Evolutionary conservation across 2,113 vertebrate genomes (phyloP).

Genomic region (Gadus chalcogrammus): DNA sequence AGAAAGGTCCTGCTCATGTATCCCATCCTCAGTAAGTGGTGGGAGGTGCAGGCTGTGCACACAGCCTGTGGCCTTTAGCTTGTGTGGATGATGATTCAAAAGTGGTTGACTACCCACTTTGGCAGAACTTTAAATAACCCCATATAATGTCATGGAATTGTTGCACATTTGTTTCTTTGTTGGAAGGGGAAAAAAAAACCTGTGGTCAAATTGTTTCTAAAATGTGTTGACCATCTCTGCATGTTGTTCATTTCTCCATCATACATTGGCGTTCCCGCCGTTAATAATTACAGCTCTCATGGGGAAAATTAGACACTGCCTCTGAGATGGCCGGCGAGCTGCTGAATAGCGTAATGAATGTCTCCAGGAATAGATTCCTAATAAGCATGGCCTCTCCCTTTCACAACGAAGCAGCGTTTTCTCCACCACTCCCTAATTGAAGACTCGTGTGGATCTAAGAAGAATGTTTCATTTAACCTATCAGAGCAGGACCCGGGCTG

Average conservation of each 20-base stretch:
- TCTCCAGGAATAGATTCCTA: slow-evolving; percentile 67
- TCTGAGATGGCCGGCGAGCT: slow-evolving; percentile 65
- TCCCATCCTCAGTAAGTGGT: slow-evolving; percentile 91
- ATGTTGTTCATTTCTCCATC: slow-evolving; percentile 59
- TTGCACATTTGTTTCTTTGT: too few species aligned
- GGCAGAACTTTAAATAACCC: slow-evolving; percentile 32
- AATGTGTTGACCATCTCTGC: slow-evolving; percentile 60
- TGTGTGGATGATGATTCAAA: slow-evolving; percentile 19
- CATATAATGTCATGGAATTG: slow-evolving; percentile 6
- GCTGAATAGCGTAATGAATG: slow-evolving; percentile 69
- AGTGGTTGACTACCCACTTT: slow-evolving; percentile 1
- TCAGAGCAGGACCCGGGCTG: slow-evolving; percentile 15
- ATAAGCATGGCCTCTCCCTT: slow-evolving; percentile 52
- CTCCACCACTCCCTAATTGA: slow-evolving; percentile 12
- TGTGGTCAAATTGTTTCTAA: too few species aligned
- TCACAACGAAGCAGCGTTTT: slow-evolving; percentile 43
- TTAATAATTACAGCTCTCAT: slow-evolving; percentile 73
- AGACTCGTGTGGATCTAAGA: slow-evolving; percentile 1
- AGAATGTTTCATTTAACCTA: slow-evolving; percentile 42
- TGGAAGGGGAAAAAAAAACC: too few species aligned
- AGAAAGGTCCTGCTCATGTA: slow-evolving; percentile 98
- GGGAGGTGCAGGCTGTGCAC: neutral
- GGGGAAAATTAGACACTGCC: slow-evolving; percentile 71
- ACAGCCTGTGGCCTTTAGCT: neutral
- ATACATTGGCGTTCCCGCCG: slow-evolving; percentile 62